Base-by-base conservation (phyloP, 2,888 invertebrate species). In the Synergus itoensis region DNA sequence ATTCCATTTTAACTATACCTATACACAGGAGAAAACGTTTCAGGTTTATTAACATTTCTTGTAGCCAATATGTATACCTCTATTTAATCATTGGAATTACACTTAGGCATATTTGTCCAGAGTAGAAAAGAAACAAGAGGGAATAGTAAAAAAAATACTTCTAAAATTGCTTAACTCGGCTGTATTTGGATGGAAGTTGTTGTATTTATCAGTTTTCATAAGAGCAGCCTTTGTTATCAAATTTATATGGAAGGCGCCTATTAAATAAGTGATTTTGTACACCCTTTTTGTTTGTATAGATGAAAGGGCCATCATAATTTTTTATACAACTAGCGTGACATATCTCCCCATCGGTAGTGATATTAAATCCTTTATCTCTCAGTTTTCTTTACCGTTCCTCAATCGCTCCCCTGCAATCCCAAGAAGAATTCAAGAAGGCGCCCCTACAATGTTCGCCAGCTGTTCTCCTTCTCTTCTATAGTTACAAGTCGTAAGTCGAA, bases 401-500 rank as follows among this genome's bases (percentile, higher is more conserved):
- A n/a, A 64, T 40, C 21, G 43, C 18, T 67, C 69, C 69, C 48
- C 48, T 28, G 48, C 21, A 69, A 14, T 69, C 45, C 21, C 14
- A 16, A 14, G 8, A 48, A 28, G 45, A 48, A 45, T 45, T 16
- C 21, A 48, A 14, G 45, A 28, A n/a, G 18, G 28, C 28, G 21
- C 69, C 21, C 48, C 4, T 16, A 45, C 28, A 53, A 36, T 28
- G n/a, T 45, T 36, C 16, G 16, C 73, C 73, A 73, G 73, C 73
- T 73, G 73, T 73, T 45, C 21, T 69, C 45, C 48, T 21, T 21
- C 43, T 43, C 1, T 18, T 28, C 5, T 62, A 12, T 62, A 62
- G 67, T 73, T n/a, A n/a, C 36, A 53, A 53, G 48, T 53, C 69
- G 69, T 73, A 73, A 53, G 48, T 53, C 45, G 73, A 73, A 73